Evolutionary conservation across 2,797 vertebrate genomes (phyloP).

Genomic region (Neopelma chrysocephalum): DNA sequence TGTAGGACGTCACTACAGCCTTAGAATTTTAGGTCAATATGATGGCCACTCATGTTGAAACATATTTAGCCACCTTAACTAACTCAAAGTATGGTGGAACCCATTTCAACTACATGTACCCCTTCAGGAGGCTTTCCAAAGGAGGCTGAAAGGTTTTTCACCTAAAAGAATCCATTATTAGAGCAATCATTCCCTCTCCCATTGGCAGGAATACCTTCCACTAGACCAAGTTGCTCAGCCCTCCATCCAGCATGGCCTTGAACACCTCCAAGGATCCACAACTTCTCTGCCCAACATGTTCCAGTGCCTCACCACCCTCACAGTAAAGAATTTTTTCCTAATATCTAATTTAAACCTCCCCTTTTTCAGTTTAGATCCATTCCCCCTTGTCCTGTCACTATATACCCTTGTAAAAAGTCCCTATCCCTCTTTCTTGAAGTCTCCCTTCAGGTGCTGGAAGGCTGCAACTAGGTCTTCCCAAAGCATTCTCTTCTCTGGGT

Average conservation of each 20-base stretch:
- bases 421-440: not conserved
- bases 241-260: not conserved
- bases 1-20: not conserved
- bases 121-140: not conserved
- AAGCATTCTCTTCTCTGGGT: not conserved
- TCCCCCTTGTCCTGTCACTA: too few relatives aligned
- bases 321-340: not conserved
- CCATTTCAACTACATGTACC: not conserved
- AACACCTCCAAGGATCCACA: not conserved
- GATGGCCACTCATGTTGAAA: not conserved
- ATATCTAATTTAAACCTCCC: not conserved
- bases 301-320: not conserved
- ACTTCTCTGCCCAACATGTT: not conserved
- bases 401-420: not conserved
- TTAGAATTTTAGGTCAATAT: not conserved
- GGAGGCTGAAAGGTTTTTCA: not conserved
- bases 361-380: not conserved
- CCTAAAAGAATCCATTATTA: not conserved
- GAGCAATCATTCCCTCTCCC: not conserved
- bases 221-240: not conserved
- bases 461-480: not conserved
- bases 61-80: not conserved
- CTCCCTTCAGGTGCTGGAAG: not conserved
- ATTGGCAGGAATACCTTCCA: not conserved
- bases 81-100: not conserved